A percentile compares a stretch with the other conserved stretches of the same genome.
Evolutionary conservation across 2,888 invertebrate genomes (phyloP).

Genomic region (Sinelater perroti): DNA sequence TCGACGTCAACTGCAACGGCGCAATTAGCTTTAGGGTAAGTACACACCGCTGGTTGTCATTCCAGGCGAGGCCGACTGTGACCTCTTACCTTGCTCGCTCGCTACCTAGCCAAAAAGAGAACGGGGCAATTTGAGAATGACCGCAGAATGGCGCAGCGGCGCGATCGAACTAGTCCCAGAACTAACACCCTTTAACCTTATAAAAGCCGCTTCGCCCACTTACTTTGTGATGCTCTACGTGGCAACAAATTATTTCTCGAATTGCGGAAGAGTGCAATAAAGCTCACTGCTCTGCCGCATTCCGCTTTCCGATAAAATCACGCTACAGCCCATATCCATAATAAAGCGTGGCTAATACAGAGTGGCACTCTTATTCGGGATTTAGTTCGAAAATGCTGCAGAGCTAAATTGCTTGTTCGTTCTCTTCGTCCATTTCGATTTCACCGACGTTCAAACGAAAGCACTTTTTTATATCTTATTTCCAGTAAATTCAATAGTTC

Average conservation of each 20-base stretch:
- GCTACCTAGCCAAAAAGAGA: conserved; percentile 14
- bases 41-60: too few species aligned
- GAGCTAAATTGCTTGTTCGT: neutral
- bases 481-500: too few species aligned
- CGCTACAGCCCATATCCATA: neutral
- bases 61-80: too few species aligned
- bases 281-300: neutral
- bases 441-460: too few species aligned
- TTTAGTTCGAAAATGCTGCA: conserved; percentile 5
- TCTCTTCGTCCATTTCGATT: neutral
- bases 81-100: too few species aligned
- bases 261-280: neutral
- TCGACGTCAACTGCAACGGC: conserved; percentile 96
- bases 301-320: neutral
- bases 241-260: neutral
- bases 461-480: too few species aligned
- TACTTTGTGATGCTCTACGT: neutral
- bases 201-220: conserved; percentile 19
- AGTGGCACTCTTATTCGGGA: neutral
- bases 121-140: conserved; percentile 31
- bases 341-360: conserved; percentile 5
- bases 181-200: conserved; percentile 39
- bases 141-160: conserved; percentile 48
- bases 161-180: conserved; percentile 42
- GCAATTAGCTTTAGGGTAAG: conserved; percentile 97